Evolutionary conservation across 2,797 vertebrate genomes (phyloP), one percentile per base, ranked within the genome.

Genomic region (Salmo trutta): DNA sequence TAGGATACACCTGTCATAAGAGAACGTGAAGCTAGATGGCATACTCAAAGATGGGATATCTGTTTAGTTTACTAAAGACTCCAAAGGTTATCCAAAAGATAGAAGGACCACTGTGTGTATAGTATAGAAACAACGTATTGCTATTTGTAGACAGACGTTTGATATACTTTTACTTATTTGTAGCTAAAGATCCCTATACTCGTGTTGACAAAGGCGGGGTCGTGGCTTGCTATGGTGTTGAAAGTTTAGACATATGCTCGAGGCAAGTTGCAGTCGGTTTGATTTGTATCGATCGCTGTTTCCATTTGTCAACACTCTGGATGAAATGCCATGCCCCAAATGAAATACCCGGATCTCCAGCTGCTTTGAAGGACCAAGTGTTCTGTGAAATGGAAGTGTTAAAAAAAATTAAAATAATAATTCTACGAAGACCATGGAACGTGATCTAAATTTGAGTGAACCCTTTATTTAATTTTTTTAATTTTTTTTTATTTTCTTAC

Each of bases 201-300:
- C 12, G n/a, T 70, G 36, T 41, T 41, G 67, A 36, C 41, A 67
- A 67, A 31, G 29, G 65, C 29, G 17, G 19, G 56, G 56, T 21
- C 4, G 56, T 59, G 56, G 5, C 56, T 59, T n/a, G 65, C 17
- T 33, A n/a, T 51, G 21, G 1, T 72, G 21, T 24, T 72, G 47
- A 52, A 72, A 27, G 14, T 51, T 52, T 54, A 17, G 53, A 59
- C 53, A 10, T 74, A 2, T 74, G 54, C 72, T 54, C 5, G 19
- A 31, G 51, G 29, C 29, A 62, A 41, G 53, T 74, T 74, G 53
- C 29, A 41, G 27, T 21, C 72, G 12, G 19, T 74, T 59, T 74
- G 31, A 74, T 74, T 36, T 71, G 69, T 24, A 71, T 73, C 31
- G 72, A 74, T 74, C 17, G 31, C 54, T 36, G 54, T 59, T 62